Evolutionary conservation across 2,113 vertebrate species (phyloP), one percentile per base, ranked within the genome.

Genomic region (Mixornis gularis): DNA sequence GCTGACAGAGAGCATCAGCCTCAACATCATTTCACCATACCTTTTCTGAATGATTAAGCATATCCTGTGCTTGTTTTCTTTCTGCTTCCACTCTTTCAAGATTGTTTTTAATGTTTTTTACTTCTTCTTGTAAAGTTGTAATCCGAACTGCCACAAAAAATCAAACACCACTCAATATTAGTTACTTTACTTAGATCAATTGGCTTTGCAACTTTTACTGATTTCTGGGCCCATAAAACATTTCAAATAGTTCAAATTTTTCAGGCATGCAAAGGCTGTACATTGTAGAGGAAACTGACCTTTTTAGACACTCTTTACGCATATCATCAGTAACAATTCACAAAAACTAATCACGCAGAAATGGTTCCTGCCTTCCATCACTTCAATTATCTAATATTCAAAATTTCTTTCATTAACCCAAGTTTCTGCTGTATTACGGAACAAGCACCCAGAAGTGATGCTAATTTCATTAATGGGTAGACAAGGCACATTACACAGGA

Each of bases 41-140:
- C 98, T 99, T 99, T 97, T 99, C 99, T 92, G 99, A 98, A 95
- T 98, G 97, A 96, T 99, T 99, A 96, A 98, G 98, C 96, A 98
- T 98, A 86, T 99, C 99, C 91, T 99, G 99, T 68, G 98, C 97
- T 93, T 99, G 98, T 96, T 99, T 99, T 92, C 98, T 98, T 94
- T 99, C 99, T 0, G 70, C 90, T 96, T 99, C 99, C 66, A 98
- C 97, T 97, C 98, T 99, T 85, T 99, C 98, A 43, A 99, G 97
- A 91, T 97, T 98, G 92, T 98, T 96, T 96, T 99, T 99, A 93
- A 99, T 83, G 92, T 97, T 98, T 96, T 98, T 99, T 69, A 99
- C 98, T 92, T 99, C 99, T 92, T 99, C 99, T 96, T 99, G 99
- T 95, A 99, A 96, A 71, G 98, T 98, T 21, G 98, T 95, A 93